Evolutionary conservation across 2,113 vertebrate species (phyloP), one percentile per base, ranked within the genome.

Genomic region (Paratilapia polleni): DNA sequence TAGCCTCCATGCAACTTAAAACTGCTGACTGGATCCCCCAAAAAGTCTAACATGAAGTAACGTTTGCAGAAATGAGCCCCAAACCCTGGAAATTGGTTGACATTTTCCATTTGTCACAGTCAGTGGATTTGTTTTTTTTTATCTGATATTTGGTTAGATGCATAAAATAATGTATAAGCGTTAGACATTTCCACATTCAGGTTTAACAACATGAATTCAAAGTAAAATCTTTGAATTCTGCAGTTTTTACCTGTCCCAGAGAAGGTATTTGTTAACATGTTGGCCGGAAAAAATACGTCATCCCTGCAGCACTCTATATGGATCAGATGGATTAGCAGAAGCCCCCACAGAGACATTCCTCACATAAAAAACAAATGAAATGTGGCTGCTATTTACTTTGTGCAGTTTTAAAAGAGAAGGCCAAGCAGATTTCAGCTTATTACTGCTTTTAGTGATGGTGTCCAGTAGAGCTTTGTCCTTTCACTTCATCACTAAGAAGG

Each of bases 391-490:
- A 76, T 86, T 83, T 87, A 80, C 80, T 87, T 64, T 59, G 9
- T 20, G 10, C 70, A 43, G 54, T 63, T 87, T 83, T 19, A 52
- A 19, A 78, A 66, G 75, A 49, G 62, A 70, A 4, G 19, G 49
- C 43, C 2, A 15, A n/a, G 57, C 34, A 70, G 4, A 78, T 68
- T 60, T 76, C 17, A 77, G 52, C 80, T 59, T 58, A 89, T 80
- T 57, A 20, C 36, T 82, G 85, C 77, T 89, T 89, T 89, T 80
- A 82, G 62, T 59, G 63, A 80, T 2, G 77, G 31, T 78, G 81
- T 92, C 94, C 87, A 91, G 88, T 66, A 20, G 88, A 85, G 91
- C 77, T 87, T 83, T 91, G 85, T 90, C 86, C 88, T 89, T 90
- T 87, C 59, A 58, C 38, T 91, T 82, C 31, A 6, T 81, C 77